phyloP scores from a whole-genome alignment of 35 echinoderm and acorn worm genomes.

The Anneissia japonica region DNA sequence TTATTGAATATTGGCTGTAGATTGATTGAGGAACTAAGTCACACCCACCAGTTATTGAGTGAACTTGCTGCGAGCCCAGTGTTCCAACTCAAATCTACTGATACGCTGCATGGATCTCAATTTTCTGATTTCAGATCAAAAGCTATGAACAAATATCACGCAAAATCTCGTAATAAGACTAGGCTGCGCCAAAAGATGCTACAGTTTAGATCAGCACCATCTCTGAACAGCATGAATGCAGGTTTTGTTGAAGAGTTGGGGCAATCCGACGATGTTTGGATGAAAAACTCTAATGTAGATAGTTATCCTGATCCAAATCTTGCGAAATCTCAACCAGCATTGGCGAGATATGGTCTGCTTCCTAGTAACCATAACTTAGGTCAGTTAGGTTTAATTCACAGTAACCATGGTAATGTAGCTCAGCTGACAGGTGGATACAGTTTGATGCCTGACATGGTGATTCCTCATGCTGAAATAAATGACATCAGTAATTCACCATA shows the following conservation, averaged over 20 bases:
- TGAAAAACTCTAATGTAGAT: not conserved
- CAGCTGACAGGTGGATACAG: not conserved
- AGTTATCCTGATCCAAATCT: not conserved
- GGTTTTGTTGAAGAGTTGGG: not conserved
- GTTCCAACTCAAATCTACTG: not conserved
- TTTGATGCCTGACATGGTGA: not conserved
- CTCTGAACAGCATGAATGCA: not conserved
- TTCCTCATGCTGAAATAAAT: not conserved
- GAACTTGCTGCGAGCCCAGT: not conserved
- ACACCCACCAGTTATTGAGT: not conserved
- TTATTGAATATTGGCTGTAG: not conserved
- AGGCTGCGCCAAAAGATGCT: not conserved
- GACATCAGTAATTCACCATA: not conserved
- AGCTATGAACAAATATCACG: not conserved
- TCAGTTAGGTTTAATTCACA: not conserved
- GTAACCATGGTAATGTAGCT: not conserved
- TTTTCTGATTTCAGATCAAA: not conserved
- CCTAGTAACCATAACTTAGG: not conserved
- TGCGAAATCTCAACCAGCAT: not conserved
- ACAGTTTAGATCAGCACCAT: not conserved
- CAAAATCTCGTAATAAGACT: not conserved
- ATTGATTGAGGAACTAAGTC: not conserved
- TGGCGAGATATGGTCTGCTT: not conserved
- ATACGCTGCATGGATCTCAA: not conserved
- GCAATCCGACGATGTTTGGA: not conserved